Base-by-base conservation (phyloP, 2,797 vertebrate species). In the Aplochiton taeniatus region DNA sequence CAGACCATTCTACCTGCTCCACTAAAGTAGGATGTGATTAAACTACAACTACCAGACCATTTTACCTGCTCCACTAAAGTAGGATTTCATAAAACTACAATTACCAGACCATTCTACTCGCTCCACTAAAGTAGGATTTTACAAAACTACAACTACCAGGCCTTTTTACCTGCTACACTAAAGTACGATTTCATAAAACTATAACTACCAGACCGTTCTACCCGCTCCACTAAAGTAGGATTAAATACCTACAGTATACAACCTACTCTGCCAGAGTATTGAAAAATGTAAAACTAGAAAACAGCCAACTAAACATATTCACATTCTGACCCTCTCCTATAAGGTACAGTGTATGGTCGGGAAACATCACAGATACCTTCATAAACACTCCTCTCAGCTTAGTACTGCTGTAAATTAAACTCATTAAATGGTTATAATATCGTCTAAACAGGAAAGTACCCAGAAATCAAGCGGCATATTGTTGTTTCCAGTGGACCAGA, bases 31-130 rank as follows among this genome's bases (percentile, higher is more conserved):
- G 31, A 3, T 9, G 94, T 66, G 11, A 7, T 8, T 19, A 16
- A 45, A 96, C 92, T 99, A 99, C 94, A 98, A 95, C 94, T 99
- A 98, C 89, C 98, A 98, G 92, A 92, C 96, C 47, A 99, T 99
- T 73, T 89, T 99, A 41, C 97, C 97, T 9, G 97, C 97, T 9
- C 96, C 96, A 0, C 92, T 97, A 79, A 99, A 98, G 97, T 98
- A 95, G 3, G 6, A 3, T 9, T 94, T 66, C 11, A 7, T 8
- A 41, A 16, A 45, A 59, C 44, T 17, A 61, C 19, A 8, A 31
- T 1, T 61, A 45, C 9, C n/a, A n/a, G n/a, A n/a, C n/a, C n/a
- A n/a, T n/a, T n/a, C n/a, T n/a, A n/a, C n/a, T n/a, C n/a, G n/a
- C n/a, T n/a, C n/a, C n/a, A n/a, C n/a, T n/a, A n/a, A n/a, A n/a